Conservation (phyloP, 2,888 invertebrate genomes). For the Alcis repandata region DNA sequence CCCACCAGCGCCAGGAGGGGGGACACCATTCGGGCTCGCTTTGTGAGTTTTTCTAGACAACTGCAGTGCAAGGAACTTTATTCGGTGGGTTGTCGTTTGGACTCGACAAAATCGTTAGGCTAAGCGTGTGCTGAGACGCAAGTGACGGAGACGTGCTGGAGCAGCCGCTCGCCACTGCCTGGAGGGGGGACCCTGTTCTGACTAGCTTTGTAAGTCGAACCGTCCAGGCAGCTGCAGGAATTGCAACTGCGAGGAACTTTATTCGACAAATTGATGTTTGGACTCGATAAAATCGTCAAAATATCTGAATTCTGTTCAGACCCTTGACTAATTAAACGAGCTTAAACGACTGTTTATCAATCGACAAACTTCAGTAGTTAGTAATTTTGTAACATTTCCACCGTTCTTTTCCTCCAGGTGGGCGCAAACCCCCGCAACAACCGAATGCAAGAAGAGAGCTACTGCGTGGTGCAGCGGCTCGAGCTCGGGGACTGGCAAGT, state of each 20-base stretch:
- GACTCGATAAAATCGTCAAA: too few species aligned
- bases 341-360: too few species aligned
- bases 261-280: too few species aligned
- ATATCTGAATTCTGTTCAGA: too few species aligned
- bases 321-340: too few species aligned
- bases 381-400: background rate
- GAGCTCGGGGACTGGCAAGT: constrained; percentile 86
- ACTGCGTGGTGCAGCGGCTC: constrained; percentile 88
- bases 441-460: constrained; percentile 88
- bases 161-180: constrained; percentile 88
- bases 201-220: background rate
- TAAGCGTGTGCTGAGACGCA: constrained; percentile 87
- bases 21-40: constrained; percentile 46
- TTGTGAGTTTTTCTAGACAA: too few species aligned
- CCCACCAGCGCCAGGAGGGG: constrained; percentile 87
- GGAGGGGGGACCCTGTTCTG: constrained; percentile 78
- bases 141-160: constrained; percentile 90
- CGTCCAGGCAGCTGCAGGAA: too few species aligned
- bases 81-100: too few species aligned
- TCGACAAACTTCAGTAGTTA: too few species aligned
- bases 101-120: too few species aligned
- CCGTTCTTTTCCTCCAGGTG: constrained; percentile 76
- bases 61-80: too few species aligned
- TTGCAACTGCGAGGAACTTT: too few species aligned
- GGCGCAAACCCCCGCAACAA: constrained; percentile 92